Conservation (phyloP, 2,888 invertebrate species). For the Mactromeris polynyma region DNA sequence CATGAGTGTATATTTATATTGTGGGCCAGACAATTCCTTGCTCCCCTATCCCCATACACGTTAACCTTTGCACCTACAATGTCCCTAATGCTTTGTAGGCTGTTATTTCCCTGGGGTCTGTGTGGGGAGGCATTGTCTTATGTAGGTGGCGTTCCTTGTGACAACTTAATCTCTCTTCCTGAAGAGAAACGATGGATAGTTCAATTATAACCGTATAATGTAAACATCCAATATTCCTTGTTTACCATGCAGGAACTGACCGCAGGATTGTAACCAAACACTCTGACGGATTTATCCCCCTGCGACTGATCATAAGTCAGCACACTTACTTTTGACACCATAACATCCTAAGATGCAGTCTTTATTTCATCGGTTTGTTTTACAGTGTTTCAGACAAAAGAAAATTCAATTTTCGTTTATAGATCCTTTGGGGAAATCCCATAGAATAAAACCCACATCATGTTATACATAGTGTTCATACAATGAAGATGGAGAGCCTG, state of each 20-base stretch:
- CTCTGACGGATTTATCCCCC: neutral
- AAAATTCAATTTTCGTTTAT: constrained; percentile 21
- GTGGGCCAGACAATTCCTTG: too few relatives aligned
- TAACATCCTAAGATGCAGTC: neutral
- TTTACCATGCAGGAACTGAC: neutral
- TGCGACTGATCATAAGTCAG: neutral
- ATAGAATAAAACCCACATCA: neutral
- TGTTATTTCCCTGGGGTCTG: too few relatives aligned
- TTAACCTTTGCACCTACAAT: too few relatives aligned
- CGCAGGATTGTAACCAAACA: neutral
- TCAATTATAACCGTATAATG: too few relatives aligned
- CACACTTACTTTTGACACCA: neutral
- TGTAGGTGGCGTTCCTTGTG: too few relatives aligned
- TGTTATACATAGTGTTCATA: neutral
- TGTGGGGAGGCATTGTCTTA: too few relatives aligned
- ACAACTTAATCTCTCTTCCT: too few relatives aligned
- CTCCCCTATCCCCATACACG: too few relatives aligned
- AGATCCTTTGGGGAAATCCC: constrained; percentile 1
- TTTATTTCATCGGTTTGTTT: neutral
- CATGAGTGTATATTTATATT: too few relatives aligned
- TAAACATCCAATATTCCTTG: neutral
- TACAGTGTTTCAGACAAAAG: neutral
- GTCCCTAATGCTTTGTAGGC: too few relatives aligned
- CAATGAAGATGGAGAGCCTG: neutral
- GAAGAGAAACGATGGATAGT: too few relatives aligned